Evolutionary conservation across 2,113 vertebrate species (phyloP).

Genomic region (Triplophysa tibetana): DNA sequence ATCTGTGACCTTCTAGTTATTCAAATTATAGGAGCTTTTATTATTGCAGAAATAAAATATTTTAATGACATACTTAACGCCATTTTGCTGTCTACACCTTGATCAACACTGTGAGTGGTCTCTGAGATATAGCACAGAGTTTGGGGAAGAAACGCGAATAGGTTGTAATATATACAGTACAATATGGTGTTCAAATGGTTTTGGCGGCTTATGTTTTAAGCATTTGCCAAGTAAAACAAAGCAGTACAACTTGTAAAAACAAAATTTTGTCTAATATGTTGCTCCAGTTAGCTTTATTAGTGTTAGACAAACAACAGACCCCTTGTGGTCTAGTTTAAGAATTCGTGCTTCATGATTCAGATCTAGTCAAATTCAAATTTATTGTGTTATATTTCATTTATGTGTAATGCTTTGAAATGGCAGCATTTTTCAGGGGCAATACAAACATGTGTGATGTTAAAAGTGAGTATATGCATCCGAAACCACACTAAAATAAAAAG

Average conservation of each 20-base stretch:
- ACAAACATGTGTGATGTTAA: background rate
- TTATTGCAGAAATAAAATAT: constrained; percentile 40
- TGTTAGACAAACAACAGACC: constrained; percentile 42
- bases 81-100: constrained; percentile 33
- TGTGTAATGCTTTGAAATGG: background rate
- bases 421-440: background rate
- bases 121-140: background rate
- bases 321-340: constrained; percentile 1
- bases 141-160: background rate
- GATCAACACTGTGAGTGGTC: constrained; percentile 21
- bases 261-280: constrained; percentile 38
- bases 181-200: constrained; percentile 18
- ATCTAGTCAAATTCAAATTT: constrained; percentile 6
- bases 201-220: constrained; percentile 1
- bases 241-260: constrained; percentile 40
- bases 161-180: constrained; percentile 17
- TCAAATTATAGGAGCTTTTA: constrained; percentile 53
- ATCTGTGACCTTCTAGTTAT: constrained; percentile 58
- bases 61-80: constrained; percentile 46
- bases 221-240: constrained; percentile 35
- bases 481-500: no score
- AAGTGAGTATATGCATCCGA: no score
- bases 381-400: background rate
- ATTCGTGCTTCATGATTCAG: constrained; percentile 17
- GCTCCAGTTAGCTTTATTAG: constrained; percentile 46